Base-by-base conservation (phyloP, 2,888 invertebrate genomes). In the Atrina japonica region DNA sequence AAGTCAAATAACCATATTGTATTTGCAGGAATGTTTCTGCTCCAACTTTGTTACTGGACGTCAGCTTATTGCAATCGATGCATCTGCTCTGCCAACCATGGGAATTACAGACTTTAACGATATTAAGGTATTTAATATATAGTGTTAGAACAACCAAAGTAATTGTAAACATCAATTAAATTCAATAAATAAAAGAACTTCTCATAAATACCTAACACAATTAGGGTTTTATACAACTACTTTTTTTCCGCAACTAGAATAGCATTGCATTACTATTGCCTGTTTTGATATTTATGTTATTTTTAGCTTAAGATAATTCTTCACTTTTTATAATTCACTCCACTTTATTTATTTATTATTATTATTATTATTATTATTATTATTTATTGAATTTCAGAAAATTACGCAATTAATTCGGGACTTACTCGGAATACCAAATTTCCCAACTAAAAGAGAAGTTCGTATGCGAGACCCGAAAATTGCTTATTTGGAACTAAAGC, bases 91-190 rank as follows among this genome's bases (percentile, higher is more conserved):
- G 23, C 83, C 85, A 2, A 73, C 76, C 30, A 81, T 85, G 52
- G 86, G 86, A 0, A 75, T 86, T 6, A 75, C 70, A n/a, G 83
- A 86, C 64, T 85, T 80, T 66, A 76, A 83, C 25, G 75, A 86
- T 56, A 84, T 86, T 21, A 82, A 83, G 75, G 85, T 84, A 66
- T 43, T 63, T 60, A 11, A n/a, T n/a, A n/a, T n/a, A n/a, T n/a
- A n/a, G n/a, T n/a, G n/a, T n/a, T n/a, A n/a, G n/a, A n/a, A 30
- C 14, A 18, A 16, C 14, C 9, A 41, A 11, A 9, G 9, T 41
- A 41, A 41, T 16, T 11, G 9, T 41, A 41, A 41, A 41, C 41
- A 41, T 41, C n/a, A n/a, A n/a, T n/a, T n/a, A n/a, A n/a, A n/a
- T n/a, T n/a, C n/a, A n/a, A n/a, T n/a, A n/a, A n/a, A n/a, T n/a